phyloP scores from a whole-genome alignment of 2,113 vertebrate genomes.

The Syngnathus scovelli region DNA sequence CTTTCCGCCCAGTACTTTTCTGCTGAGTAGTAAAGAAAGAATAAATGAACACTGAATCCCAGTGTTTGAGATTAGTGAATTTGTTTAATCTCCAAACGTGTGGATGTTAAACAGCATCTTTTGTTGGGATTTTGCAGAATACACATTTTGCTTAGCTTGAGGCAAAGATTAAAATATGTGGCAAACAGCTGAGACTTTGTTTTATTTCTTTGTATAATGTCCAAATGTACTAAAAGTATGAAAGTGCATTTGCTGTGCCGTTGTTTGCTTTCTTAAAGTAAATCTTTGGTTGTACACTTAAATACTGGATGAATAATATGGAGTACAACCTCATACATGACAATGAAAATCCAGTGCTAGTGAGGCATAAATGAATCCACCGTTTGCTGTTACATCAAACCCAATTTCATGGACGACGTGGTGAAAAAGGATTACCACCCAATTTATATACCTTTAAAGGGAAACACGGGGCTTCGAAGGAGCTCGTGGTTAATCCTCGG shows the following conservation, averaged over 20 bases:
- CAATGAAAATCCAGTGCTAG: conserved; percentile 15
- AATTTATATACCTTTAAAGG: conserved; percentile 68
- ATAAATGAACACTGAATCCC: background rate
- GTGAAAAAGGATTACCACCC: conserved; percentile 65
- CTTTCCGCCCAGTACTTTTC: background rate
- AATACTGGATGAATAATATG: conserved; percentile 2
- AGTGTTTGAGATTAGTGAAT: background rate
- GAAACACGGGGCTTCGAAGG: conserved; percentile 57
- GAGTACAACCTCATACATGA: background rate
- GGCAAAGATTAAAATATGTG: background rate
- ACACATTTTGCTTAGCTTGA: background rate
- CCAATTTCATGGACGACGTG: conserved; percentile 66
- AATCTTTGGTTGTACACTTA: background rate
- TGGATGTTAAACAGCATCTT: background rate
- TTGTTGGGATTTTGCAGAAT: conserved; percentile 1
- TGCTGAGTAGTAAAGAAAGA: background rate
- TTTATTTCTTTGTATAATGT: background rate
- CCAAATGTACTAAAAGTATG: background rate
- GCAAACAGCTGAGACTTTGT: background rate
- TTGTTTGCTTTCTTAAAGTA: background rate
- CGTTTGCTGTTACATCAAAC: conserved; percentile 57
- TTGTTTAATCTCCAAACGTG: conserved; percentile 1
- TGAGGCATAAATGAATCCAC: conserved; percentile 38
- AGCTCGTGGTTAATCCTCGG: conserved; percentile 54
- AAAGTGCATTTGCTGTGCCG: background rate